phyloP scores from a whole-genome alignment of 2,888 invertebrate genomes.

The Nomada flava region DNA sequence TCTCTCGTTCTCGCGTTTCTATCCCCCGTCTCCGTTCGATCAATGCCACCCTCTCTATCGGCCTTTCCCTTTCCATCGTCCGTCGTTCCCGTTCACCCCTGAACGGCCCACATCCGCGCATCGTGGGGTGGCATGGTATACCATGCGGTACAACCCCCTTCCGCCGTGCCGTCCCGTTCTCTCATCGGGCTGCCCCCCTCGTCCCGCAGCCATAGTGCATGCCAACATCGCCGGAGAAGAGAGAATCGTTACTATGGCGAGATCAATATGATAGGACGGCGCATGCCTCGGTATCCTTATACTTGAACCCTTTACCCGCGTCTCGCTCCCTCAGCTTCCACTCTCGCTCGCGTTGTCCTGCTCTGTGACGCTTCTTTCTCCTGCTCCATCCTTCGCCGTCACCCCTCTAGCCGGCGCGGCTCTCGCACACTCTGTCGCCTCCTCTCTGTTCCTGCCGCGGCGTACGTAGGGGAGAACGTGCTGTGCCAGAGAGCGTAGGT shows the following conservation, averaged over 20 bases:
- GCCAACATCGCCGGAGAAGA: slow-evolving; percentile 81
- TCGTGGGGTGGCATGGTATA: slow-evolving; percentile 69
- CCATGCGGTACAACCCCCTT: slow-evolving; percentile 68
- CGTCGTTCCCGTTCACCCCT: slow-evolving; percentile 61
- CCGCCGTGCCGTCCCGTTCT: slow-evolving; percentile 42
- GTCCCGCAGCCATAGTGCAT: slow-evolving; percentile 75
- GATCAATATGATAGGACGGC: slow-evolving; percentile 83
- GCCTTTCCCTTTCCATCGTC: slow-evolving; percentile 31
- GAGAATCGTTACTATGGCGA: slow-evolving; percentile 84
- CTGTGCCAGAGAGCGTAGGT: slow-evolving; percentile 64
- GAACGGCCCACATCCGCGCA: slow-evolving; percentile 68
- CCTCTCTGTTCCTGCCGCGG: slow-evolving; percentile 38
- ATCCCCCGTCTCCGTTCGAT: slow-evolving; percentile 26
- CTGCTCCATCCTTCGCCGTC: too few relatives aligned
- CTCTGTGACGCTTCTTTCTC: too few relatives aligned
- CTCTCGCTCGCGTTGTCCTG: background rate
- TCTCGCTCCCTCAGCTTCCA: slow-evolving; percentile 42
- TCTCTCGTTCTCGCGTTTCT: slow-evolving; percentile 18
- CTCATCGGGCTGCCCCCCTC: slow-evolving; percentile 60
- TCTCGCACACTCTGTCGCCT: slow-evolving; percentile 26
- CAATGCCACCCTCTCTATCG: background rate
- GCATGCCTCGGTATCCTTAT: slow-evolving; percentile 80
- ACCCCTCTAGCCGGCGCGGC: slow-evolving; percentile 15
- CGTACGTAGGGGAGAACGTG: slow-evolving; percentile 47
- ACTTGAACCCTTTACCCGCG: slow-evolving; percentile 69